Evolutionary conservation across 2,797 vertebrate genomes (phyloP), one percentile per base, ranked within the genome.

Genomic region (Crypturellus tataupa): DNA sequence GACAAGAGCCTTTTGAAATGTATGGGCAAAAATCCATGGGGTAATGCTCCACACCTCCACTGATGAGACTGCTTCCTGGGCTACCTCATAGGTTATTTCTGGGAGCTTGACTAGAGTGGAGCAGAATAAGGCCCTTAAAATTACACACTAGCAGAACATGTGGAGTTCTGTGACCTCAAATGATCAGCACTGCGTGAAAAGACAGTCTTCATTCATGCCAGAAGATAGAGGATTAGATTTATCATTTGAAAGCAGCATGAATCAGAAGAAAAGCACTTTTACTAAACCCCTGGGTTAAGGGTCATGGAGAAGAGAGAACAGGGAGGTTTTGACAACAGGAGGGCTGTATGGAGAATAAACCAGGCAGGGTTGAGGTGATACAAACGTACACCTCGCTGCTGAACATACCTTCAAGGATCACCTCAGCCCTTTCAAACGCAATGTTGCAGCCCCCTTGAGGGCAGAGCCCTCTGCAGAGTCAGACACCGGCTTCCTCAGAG

Each of bases 301-400:
- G 4, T 86, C 27, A 10, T 3, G 6, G 18, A 76, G 47, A 73
- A 53, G 56, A 73, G 0, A 0, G 35, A 70, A 67, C 0, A 5
- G 4, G 53, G 56, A 77, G 25, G 44, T 78, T 64, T 60, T 33
- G 76, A 55, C 25, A 69, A 40, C 16, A 70, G 56, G 53, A 55
- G 9, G 23, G 25, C 31, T 55, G 35, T 44, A 0, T 39, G 51
- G 59, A 84, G 39, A 51, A 56, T 29, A 63, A 83, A n/a, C 4
- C 33, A 77, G 82, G 63, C 8, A 63, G 85, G 44, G 58, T 24
- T 40, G 58, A 83, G 51, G 31, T 46, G 31, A 55, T 21, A 9
- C 9, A n/a, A 6, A 6, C 17, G 16, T 18, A 37, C 6, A 17
- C 19, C 24, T 37, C 39, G 12, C 20, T 33, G 44, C n/a, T 47